Base-by-base conservation (phyloP, 2,797 vertebrate species). In the Psittacula derbiana region DNA sequence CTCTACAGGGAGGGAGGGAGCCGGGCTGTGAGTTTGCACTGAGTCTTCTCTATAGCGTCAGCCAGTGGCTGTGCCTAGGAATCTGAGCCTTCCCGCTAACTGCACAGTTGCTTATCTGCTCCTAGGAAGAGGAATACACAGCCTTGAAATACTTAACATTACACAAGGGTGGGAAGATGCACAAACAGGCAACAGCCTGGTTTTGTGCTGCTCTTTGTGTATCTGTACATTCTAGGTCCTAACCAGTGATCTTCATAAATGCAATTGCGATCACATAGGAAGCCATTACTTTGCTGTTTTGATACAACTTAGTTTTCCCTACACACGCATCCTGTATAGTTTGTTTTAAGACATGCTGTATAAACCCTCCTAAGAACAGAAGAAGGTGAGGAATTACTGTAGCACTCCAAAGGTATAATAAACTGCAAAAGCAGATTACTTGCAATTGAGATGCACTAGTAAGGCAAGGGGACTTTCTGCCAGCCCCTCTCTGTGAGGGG, bases 131-230 rank as follows among this genome's bases (percentile, higher is more conserved):
- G n/a, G 41, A 36, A 41, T 24, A 4, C 2, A 8, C 19, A 4
- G 8, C 12, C 55, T 40, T 8, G 30, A 25, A 3, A 64, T 36
- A 3, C 21, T 60, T n/a, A 6, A 13, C 5, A 0, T 66, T 58
- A 27, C n/a, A 36, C 8, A 21, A 9, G 21, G 0, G 12, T 8
- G 40, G 50, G 46, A 13, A 44, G 12, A 31, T 33, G 61, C 17
- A 24, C 38, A 16, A 50, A 2, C 46, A 52, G 64, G 38, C 23
- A 27, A 20, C 30, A 25, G 23, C 44, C 21, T 36, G 3, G 2
- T 11, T 65, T 52, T 28, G n/a, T 64, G 3, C 36, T 58, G 62
- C 28, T 17, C 20, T 64, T 52, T 41, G 30, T 27, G 21, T 61
- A 53, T 62, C 38, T 10, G 0, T 33, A 24, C 30, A 7, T 27